phyloP scores from a whole-genome alignment of 2,797 vertebrate genomes.

The Lepidocolaptes lacrymiger region DNA sequence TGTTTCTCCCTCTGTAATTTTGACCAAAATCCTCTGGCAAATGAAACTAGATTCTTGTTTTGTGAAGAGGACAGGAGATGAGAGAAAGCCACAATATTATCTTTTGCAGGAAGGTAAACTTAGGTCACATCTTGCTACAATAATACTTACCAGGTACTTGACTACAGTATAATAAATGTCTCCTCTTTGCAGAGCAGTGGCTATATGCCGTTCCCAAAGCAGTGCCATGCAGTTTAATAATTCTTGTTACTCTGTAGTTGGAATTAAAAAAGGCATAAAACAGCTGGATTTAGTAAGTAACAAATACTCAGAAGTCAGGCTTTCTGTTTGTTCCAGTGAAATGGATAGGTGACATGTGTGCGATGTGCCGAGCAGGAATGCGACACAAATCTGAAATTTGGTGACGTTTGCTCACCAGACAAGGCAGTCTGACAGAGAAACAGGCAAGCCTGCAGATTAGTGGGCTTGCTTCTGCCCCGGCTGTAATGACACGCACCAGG shows the following conservation, averaged over 20 bases:
- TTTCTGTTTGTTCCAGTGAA: neutral
- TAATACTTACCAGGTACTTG: neutral
- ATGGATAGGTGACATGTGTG: neutral
- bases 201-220: neutral
- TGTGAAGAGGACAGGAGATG: neutral
- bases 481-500: neutral
- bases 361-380: neutral
- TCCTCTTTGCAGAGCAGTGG: neutral
- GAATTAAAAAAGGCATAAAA: neutral
- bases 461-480: neutral
- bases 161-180: neutral
- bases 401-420: neutral
- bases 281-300: neutral
- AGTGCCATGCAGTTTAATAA: neutral
- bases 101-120: slow-evolving; percentile 1
- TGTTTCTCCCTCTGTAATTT: neutral
- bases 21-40: slow-evolving; percentile 30
- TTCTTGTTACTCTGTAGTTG: neutral
- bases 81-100: neutral
- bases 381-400: neutral
- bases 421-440: neutral
- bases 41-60: slow-evolving; percentile 19
- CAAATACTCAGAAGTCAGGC: neutral
- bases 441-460: neutral
- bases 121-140: neutral